Evolutionary conservation across 2,888 invertebrate genomes (phyloP), one percentile per base, ranked within the genome.

Genomic region (Uropetala carovei): DNA sequence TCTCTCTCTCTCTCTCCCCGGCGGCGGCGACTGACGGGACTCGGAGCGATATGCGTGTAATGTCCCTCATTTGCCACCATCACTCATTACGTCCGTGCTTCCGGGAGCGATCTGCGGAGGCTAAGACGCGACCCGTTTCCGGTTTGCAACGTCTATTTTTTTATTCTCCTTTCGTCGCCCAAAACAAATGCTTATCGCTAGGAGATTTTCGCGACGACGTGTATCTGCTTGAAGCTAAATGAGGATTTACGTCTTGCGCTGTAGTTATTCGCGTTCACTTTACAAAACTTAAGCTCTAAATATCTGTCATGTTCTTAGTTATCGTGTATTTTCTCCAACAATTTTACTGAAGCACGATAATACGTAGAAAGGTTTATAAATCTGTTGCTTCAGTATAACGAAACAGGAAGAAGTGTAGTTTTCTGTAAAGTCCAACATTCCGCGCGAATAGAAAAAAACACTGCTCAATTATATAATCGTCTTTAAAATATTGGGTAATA

Each of bases 61-160:
- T n/a, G 89, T 89, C 64, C 30, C 83, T 83, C 83, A 83, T 83
- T 83, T 83, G 83, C 83, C 83, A 43, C 64, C 64, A 43, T 27
- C 89, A 89, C 89, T 86, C 86, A 86, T 86, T 86, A 86, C 86
- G 60, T 16, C 16, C 30, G 16, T 43, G 89, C 89, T 89, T 89
- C 89, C 89, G 89, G 89, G 64, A 30, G 43, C 43, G 43, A 43
- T 43, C 43, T 43, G 43, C 43, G 64, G 64, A 43, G 43, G 64
- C 30, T 27, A 86, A 86, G 30, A 58, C 56, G 18, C 57, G 18
- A n/a, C n/a, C n/a, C 75, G 75, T 75, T 75, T 75, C 75, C 75
- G 75, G 75, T 75, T 75, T n/a, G 11, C 9, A n/a, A 18, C 75
- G 27, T 75, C 75, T 27, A 27, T 75, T 75, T 75, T 27, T 75